These are phyloP conservation scores for Siniperca scherzeri DNA, from an alignment of 2,797 vertebrate genomes.

Conservation along the genomic window DNA sequence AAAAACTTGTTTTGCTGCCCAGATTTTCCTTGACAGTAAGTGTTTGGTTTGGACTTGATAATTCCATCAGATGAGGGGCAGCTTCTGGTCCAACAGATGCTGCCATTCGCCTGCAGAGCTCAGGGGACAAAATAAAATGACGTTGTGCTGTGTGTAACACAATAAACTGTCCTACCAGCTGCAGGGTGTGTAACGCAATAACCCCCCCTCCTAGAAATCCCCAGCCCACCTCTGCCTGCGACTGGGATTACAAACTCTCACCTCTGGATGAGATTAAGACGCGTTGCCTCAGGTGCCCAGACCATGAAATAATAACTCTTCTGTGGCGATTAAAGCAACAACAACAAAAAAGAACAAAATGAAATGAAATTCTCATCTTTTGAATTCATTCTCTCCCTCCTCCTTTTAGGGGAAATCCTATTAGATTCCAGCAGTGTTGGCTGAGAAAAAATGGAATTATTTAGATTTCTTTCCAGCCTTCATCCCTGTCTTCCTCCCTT, in stretches of 20 bases:
- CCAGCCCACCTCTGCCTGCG: slow-evolving; percentile 34
- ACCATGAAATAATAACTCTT: slow-evolving; percentile 72
- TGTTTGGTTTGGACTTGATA: slow-evolving; percentile 56
- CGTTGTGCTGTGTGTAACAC: slow-evolving; percentile 59
- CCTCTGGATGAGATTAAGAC: slow-evolving; percentile 79
- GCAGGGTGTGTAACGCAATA: slow-evolving; percentile 74
- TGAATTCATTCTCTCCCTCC: slow-evolving; percentile 60
- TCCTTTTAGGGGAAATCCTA: slow-evolving; percentile 50
- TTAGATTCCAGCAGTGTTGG: slow-evolving; percentile 65
- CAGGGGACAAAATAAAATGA: slow-evolving; percentile 66
- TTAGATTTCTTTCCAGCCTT: slow-evolving; percentile 31
- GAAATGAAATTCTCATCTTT: slow-evolving; percentile 77
- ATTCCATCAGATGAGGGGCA: slow-evolving; percentile 72
- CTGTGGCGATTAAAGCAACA: slow-evolving; percentile 60
- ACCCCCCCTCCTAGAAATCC: slow-evolving; percentile 47
- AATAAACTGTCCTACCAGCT: slow-evolving; percentile 79
- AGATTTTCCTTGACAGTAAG: slow-evolving; percentile 53
- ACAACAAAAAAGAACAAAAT: slow-evolving; percentile 55
- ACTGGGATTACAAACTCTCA: slow-evolving; percentile 76
- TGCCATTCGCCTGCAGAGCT: slow-evolving; percentile 70
- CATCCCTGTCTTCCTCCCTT: not conserved
- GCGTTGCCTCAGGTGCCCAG: slow-evolving; percentile 47
- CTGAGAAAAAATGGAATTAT: slow-evolving; percentile 31
- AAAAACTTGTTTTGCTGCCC: slow-evolving; percentile 36
- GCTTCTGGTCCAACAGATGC: slow-evolving; percentile 76